phyloP scores from a whole-genome alignment of 1,140 invertebrate species.

The Nephotettix cincticeps region DNA sequence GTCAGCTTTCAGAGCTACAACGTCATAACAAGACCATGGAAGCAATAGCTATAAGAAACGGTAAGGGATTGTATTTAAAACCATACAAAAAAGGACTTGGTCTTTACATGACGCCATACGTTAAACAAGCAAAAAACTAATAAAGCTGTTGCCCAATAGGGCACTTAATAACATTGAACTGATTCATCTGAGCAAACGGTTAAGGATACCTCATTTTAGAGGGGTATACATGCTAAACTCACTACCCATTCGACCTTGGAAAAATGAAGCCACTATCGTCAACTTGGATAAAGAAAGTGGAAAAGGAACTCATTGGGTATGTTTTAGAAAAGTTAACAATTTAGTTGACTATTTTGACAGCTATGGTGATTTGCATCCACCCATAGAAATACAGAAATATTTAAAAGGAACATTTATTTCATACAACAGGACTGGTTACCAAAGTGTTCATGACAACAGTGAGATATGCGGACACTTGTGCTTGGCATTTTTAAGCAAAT shows the following conservation, averaged over 20 bases:
- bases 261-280: conserved; percentile 40
- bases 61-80: conserved; percentile 25
- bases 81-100: conserved; percentile 19
- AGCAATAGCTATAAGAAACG: conserved; percentile 6
- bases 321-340: too few relatives aligned
- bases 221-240: conserved; percentile 33
- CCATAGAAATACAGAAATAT: conserved; percentile 1
- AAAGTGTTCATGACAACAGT: too few relatives aligned
- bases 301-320: too few relatives aligned
- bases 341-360: conserved; percentile 20
- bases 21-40: not conserved
- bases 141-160: too few relatives aligned
- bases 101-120: not conserved
- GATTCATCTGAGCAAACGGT: not conserved
- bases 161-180: conserved; percentile 16
- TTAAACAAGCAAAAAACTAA: not conserved
- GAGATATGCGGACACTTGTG: not conserved
- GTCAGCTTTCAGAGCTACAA: not conserved
- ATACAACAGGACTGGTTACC: not conserved
- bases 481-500: not conserved
- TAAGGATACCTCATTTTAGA: conserved; percentile 27
- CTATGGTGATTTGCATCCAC: not conserved
- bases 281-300: conserved; percentile 42
- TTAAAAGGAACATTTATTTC: not conserved
- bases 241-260: conserved; percentile 34